Percentiles rank a stretch among this genome's conserved stretches.
Conservation (phyloP, 2,797 vertebrate genomes). For the Anguilla megastoma region DNA sequence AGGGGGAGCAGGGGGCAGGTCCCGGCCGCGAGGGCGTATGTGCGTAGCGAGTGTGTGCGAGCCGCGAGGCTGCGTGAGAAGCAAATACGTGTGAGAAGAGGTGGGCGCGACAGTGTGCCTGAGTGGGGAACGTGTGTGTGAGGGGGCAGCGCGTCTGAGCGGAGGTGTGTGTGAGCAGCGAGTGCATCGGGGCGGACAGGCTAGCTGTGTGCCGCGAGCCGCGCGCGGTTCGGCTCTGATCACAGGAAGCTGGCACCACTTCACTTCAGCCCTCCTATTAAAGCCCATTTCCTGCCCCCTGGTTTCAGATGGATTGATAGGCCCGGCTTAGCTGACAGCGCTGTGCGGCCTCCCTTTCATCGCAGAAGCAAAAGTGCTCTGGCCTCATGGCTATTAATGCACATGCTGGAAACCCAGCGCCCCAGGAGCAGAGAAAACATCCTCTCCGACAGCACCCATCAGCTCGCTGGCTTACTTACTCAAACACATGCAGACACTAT, state of each 20-base stretch:
- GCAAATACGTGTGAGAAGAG: not conserved
- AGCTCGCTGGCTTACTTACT: not conserved
- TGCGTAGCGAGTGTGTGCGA: not conserved
- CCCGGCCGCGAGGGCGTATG: not conserved
- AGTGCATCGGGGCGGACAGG: not conserved
- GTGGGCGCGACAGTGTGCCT: not conserved
- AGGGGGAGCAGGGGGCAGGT: not conserved
- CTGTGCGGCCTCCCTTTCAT: constrained; percentile 52
- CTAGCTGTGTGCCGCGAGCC: constrained; percentile 26
- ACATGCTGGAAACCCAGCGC: not conserved
- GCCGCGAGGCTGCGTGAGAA: not conserved
- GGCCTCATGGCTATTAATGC: constrained; percentile 50
- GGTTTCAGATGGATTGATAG: constrained; percentile 57
- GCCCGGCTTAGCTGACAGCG: constrained; percentile 44
- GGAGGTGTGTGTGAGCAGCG: not conserved
- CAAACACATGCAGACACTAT: not conserved
- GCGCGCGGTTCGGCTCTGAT: constrained; percentile 47
- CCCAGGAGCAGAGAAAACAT: not conserved
- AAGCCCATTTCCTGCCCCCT: constrained; percentile 57
- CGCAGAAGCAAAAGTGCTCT: constrained; percentile 52
- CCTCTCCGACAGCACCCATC: not conserved
- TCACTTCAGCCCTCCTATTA: constrained; percentile 61
- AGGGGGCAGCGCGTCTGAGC: not conserved
- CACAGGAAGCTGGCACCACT: constrained; percentile 61
- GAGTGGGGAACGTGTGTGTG: not conserved